Conservation (phyloP, 2,113 vertebrate genomes). For the Mus pahari region DNA sequence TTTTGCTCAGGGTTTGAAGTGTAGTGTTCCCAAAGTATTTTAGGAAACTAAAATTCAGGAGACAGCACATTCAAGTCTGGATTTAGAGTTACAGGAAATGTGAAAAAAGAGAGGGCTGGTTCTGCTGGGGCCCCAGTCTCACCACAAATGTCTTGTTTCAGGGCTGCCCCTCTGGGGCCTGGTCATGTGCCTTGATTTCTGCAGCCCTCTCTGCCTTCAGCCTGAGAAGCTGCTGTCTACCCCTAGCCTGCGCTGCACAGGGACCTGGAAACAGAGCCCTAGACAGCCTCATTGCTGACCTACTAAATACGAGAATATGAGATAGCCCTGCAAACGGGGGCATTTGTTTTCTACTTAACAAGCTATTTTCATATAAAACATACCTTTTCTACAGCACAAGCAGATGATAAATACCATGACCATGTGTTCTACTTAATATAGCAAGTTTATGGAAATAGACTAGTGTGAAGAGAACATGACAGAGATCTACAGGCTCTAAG, state of each 20-base stretch:
- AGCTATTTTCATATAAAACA: background rate
- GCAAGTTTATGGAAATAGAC: background rate
- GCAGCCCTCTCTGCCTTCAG: no score
- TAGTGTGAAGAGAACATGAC: background rate
- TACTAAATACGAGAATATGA: background rate
- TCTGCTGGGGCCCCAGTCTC: background rate
- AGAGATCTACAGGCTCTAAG: background rate
- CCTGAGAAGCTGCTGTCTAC: background rate
- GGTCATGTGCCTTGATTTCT: fast-evolving
- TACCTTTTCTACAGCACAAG: background rate
- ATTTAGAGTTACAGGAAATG: conserved; percentile 41
- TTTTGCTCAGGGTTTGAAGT: conserved; percentile 15
- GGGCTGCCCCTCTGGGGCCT: background rate
- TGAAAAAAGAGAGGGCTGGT: background rate
- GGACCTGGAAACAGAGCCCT: background rate
- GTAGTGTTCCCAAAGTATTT: background rate
- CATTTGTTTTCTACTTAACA: background rate
- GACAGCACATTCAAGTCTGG: background rate
- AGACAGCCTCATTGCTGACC: no score
- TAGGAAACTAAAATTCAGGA: conserved; percentile 12
- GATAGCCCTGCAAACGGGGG: background rate
- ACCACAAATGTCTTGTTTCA: background rate
- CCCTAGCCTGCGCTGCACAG: no score
- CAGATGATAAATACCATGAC: background rate
- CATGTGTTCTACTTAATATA: background rate